Conservation (phyloP, 2,113 vertebrate genomes). For the Chlamydotis undulata region DNA sequence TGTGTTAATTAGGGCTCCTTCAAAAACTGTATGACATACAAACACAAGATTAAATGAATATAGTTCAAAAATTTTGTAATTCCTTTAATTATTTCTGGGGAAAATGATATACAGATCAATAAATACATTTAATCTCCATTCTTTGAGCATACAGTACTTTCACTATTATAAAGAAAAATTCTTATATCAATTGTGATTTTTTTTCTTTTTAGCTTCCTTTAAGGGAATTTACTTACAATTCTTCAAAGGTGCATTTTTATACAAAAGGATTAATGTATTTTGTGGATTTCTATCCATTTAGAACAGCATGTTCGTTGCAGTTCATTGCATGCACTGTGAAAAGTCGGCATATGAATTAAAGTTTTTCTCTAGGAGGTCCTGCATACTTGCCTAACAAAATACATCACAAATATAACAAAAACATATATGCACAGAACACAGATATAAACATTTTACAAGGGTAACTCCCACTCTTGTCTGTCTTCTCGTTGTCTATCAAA, state of each 20-base stretch:
- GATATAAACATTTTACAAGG: constrained; percentile 45
- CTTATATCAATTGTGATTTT: not conserved
- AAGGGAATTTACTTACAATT: not conserved
- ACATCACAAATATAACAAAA: constrained; percentile 48
- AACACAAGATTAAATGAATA: not conserved
- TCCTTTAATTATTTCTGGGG: not conserved
- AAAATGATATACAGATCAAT: not conserved
- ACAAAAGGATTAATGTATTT: not conserved
- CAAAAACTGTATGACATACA: not conserved
- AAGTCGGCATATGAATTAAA: not conserved
- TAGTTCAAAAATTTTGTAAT: not conserved
- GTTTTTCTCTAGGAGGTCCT: constrained; percentile 20
- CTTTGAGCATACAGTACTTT: not conserved
- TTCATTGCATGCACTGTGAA: not conserved
- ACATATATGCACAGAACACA: constrained; percentile 13
- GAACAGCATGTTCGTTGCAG: not conserved
- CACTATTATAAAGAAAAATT: not conserved
- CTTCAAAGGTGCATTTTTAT: not conserved
- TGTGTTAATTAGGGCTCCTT: not conserved
- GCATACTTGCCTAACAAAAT: constrained; percentile 57
- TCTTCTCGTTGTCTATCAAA: constrained; percentile 40
- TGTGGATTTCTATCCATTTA: not conserved
- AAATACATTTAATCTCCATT: not conserved
- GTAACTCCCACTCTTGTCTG: constrained; percentile 25
- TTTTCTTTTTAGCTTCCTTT: not conserved